Percentiles rank a stretch among this genome's conserved stretches.
These are phyloP conservation scores for Agrochola litura DNA, from an alignment of 2,888 invertebrate species.

Conservation along the genomic window DNA sequence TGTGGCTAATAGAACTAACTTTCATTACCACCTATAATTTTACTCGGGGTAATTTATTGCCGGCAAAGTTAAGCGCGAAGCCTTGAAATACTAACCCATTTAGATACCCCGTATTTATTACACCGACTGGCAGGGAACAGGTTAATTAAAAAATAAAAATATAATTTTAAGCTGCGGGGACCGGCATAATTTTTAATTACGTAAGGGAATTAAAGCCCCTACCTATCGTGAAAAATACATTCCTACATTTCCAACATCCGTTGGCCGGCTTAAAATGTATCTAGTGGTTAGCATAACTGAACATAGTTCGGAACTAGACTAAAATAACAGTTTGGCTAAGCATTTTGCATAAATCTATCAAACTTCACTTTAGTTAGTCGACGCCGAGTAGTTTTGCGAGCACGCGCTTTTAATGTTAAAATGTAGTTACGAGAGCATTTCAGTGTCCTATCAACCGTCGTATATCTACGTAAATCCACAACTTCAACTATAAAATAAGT, in stretches of 20 bases:
- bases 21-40: slow-evolving; percentile 60
- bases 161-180: slow-evolving; percentile 27
- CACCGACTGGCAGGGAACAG: slow-evolving; percentile 36
- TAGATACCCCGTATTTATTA: slow-evolving; percentile 51
- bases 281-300: slow-evolving; percentile 35
- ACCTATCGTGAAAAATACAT: slow-evolving; percentile 35
- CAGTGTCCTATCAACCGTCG: slow-evolving; percentile 49
- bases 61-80: slow-evolving; percentile 51
- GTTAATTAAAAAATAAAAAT: slow-evolving; percentile 57
- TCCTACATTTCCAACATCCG: neutral
- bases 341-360: slow-evolving; percentile 65
- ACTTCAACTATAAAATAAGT: slow-evolving; percentile 38
- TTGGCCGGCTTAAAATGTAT: slow-evolving; percentile 18
- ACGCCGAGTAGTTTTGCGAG: slow-evolving; percentile 48
- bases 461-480: slow-evolving; percentile 20
- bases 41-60: slow-evolving; percentile 46
- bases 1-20: slow-evolving; percentile 34
- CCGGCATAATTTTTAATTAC: slow-evolving; percentile 45
- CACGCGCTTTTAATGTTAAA: slow-evolving; percentile 55
- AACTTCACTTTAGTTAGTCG: slow-evolving; percentile 62
- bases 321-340: slow-evolving; percentile 63
- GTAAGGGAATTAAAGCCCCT: slow-evolving; percentile 13
- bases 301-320: slow-evolving; percentile 57
- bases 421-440: slow-evolving; percentile 60
- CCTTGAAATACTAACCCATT: slow-evolving; percentile 61